Base-by-base conservation (phyloP, 2,113 vertebrate species). In the Passer domesticus region DNA sequence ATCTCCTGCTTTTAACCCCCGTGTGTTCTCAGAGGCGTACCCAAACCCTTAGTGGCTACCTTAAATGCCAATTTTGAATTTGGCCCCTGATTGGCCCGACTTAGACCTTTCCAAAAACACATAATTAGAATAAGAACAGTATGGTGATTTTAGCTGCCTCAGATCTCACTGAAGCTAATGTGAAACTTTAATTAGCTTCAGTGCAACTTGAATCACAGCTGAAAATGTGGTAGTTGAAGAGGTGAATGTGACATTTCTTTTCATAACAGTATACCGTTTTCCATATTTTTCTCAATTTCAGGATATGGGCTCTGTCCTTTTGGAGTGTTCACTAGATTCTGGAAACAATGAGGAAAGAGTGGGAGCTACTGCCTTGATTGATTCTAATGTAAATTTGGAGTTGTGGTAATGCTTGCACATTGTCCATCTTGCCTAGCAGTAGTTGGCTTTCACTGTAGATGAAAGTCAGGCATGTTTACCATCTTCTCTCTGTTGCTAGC, bases 131-230 rank as follows among this genome's bases (percentile, higher is more conserved):
- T 58, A 33, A 46, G 83, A 92, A 92, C 74, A 66, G 89, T 50
- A 69, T 68, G 76, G 52, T 78, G 72, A 89, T 81, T 92, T 81
- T 21, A 90, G 63, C 49, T 87, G 84, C 37, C 39, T 79, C 49
- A 13, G 69, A 60, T 89, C 55, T 77, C 13, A 10, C 30, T 87
- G 89, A 59, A 58, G 20, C 25, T 90, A 86, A 91, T 62, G 41
- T 37, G 41, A n/a, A 56, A 89, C 68, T 94, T 75, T 84, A 94
- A 94, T 93, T 91, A 79, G 69, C 77, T 84, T 30, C 69, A 53
- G 33, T 41, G 37, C 49, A 58, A 63, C 73, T 89, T 70, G 50
- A 28, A 83, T 89, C 68, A 59, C 66, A 92, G 24, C 55, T 92
- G 76, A 84, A 90, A 86, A 68, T 28, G 14, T 49, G 27, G 17